Conservation (phyloP, 2,113 vertebrate species). For the Cyphomyrus discorhynchus region DNA sequence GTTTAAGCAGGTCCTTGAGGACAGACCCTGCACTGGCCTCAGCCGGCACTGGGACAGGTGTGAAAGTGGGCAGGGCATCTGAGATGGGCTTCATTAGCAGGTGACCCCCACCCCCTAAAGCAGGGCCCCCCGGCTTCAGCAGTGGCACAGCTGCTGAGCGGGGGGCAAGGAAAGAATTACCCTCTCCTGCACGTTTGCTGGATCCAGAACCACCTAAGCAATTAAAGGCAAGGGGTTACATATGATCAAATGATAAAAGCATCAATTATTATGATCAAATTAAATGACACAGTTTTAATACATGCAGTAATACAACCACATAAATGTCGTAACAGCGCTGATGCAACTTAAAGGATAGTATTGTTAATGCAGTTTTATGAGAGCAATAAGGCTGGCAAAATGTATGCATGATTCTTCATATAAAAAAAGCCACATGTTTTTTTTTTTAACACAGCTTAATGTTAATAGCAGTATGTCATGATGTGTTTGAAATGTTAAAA, state of each 20-base stretch:
- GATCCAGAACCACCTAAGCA: slow-evolving; percentile 38
- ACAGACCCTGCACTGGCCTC: slow-evolving; percentile 81
- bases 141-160: slow-evolving; percentile 89
- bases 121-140: slow-evolving; percentile 50
- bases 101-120: slow-evolving; percentile 58
- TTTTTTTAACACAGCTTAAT: background rate
- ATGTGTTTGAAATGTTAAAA: background rate
- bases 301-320: background rate
- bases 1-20: slow-evolving; percentile 86
- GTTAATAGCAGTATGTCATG: background rate
- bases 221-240: slow-evolving; percentile 5
- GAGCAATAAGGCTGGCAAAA: background rate
- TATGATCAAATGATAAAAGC: background rate
- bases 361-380: background rate
- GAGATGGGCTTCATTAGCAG: slow-evolving; percentile 94
- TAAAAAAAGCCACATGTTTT: background rate
- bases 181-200: slow-evolving; percentile 65
- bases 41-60: slow-evolving; percentile 81
- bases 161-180: slow-evolving; percentile 82
- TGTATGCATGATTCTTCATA: background rate
- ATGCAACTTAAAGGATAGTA: background rate
- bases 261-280: background rate
- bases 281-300: background rate
- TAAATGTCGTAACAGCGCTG: background rate
- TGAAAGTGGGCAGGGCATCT: slow-evolving; percentile 81